Evolutionary conservation across 2,797 vertebrate genomes (phyloP).

Genomic region (Tragelaphus oryx): DNA sequence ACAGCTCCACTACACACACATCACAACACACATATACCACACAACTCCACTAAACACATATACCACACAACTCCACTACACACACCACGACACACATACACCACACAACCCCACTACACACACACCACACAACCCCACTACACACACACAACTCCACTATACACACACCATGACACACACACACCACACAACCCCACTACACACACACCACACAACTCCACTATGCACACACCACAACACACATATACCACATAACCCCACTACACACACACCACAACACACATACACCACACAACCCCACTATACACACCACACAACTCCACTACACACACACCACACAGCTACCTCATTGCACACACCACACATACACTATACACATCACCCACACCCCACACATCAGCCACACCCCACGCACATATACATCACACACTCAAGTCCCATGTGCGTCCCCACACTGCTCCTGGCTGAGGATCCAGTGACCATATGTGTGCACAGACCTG

Average conservation of each 20-base stretch:
- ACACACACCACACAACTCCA: background rate
- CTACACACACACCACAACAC: background rate
- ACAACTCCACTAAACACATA: accelerated
- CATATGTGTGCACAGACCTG: accelerated
- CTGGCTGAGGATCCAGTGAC: background rate
- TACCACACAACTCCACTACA: accelerated
- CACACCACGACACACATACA: too few species aligned
- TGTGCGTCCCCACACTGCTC: background rate
- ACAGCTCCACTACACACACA: accelerated
- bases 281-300: background rate
- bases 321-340: accelerated
- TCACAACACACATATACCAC: accelerated
- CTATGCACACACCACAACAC: accelerated
- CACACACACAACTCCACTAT: too few species aligned
- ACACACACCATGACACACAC: too few species aligned
- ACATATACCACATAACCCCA: background rate
- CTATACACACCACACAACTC: too few species aligned
- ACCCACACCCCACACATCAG: background rate
- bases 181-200: too few species aligned
- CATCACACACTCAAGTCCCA: background rate
- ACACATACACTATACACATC: background rate
- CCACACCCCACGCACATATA: background rate
- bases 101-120: too few species aligned
- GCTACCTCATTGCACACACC: accelerated
- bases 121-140: too few species aligned